Base-by-base conservation (phyloP, 2,113 vertebrate species). In the Misgurnus anguillicaudatus region DNA sequence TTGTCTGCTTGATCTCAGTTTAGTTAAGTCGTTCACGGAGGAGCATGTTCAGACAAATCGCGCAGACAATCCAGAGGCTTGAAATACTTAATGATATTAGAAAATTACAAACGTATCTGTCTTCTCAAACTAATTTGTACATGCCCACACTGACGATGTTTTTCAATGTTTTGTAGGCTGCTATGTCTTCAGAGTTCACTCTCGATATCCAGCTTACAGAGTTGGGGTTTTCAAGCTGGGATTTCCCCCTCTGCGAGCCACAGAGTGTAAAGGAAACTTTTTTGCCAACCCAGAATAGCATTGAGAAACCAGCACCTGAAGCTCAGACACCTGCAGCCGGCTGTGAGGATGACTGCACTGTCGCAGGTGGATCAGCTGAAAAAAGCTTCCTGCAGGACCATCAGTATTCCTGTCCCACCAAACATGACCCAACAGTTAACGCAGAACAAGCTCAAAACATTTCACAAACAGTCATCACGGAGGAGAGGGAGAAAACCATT, bases 161-260 rank as follows among this genome's bases (percentile, higher is more conserved):
- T 48, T 7, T 2, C 17, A 5, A 67, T 51, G 39, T 24, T 9
- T 36, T 64, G 10, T 53, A 74, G 85, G 87, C 4, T 78, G 64
- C 9, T 72, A 93, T 93, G 92, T 89, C 92, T 45, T 87, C 90
- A 68, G 90, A 92, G 58, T 89, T 91, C 79, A 94, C 92, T 6
- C 90, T 92, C 11, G 93, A 93, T 39, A 91, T 93, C 80, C 92
- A 92, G 87, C 88, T 94, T 2, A 91, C 90, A 17, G 91, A 94
- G 80, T 10, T 92, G 85, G 91, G 91, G 0, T 92, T 91, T 71
- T 87, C 81, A 45, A 78, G 70, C 63, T 84, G 83, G 79, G 75
- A 81, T 58, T 84, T 84, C 5, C 79, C 80, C 19, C 24, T 79
- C 10, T 69, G 77, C 16, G 82, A 88, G 16, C 78, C 77, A 1